A percentile compares a stretch with the other conserved stretches of the same genome.
Evolutionary conservation across 2,113 vertebrate species (phyloP).

Genomic region (Marmota flaviventris): DNA sequence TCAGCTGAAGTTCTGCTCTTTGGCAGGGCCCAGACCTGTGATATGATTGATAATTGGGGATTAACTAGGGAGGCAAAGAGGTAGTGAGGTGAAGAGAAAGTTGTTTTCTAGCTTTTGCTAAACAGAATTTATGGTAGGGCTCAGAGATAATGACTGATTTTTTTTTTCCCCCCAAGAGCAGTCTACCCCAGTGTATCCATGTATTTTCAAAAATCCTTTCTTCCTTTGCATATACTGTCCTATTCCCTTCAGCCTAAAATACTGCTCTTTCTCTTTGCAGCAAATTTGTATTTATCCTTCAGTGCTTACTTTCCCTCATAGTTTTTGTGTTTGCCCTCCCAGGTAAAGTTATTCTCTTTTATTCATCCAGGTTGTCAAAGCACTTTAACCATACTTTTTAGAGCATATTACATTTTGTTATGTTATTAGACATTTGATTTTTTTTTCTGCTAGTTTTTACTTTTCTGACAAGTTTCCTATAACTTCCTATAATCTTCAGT

Average conservation of each 20-base stretch:
- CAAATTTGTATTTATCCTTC: not conserved
- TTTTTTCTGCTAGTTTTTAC: slow-evolving; percentile 53
- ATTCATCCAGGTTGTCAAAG: not conserved
- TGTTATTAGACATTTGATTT: slow-evolving; percentile 23
- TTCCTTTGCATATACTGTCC: not conserved
- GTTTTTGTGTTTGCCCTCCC: not conserved
- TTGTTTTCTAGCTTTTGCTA: slow-evolving; percentile 26
- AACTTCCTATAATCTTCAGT: slow-evolving; percentile 25
- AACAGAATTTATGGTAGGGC: not conserved
- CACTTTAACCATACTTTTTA: slow-evolving; percentile 33
- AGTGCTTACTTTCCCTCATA: not conserved
- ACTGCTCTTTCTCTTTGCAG: not conserved
- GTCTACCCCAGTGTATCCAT: not conserved
- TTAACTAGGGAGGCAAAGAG: slow-evolving; percentile 32
- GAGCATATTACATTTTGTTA: slow-evolving; percentile 1
- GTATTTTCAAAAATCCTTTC: not conserved
- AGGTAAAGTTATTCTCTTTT: not conserved
- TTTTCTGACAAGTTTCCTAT: slow-evolving; percentile 8
- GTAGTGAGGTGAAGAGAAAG: slow-evolving; percentile 40
- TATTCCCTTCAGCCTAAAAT: slow-evolving; percentile 24
- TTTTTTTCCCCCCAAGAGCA: not conserved
- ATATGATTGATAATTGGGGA: not conserved
- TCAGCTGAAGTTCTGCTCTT: not conserved
- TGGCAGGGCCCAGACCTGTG: not conserved
- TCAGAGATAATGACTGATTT: not conserved